Conservation (phyloP, 2,797 vertebrate species). For the Halcyon badia region DNA sequence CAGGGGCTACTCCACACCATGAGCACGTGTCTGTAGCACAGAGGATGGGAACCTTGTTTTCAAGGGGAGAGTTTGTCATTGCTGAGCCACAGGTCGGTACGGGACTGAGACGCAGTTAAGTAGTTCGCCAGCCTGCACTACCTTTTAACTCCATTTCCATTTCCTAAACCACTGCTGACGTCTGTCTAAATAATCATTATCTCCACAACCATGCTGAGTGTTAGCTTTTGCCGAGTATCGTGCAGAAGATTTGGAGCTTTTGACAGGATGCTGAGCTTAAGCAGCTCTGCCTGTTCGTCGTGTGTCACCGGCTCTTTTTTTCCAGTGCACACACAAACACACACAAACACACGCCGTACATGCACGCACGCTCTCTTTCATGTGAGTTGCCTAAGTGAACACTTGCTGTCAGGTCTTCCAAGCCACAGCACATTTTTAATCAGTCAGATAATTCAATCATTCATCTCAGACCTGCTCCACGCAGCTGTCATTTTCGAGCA, state of each 20-base stretch:
- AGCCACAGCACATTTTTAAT: slow-evolving; percentile 54
- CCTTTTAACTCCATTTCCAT: slow-evolving; percentile 38
- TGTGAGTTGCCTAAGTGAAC: background rate
- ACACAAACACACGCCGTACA: background rate
- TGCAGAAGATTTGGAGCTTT: slow-evolving; percentile 32
- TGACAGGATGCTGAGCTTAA: slow-evolving; percentile 34
- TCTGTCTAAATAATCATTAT: slow-evolving; percentile 53
- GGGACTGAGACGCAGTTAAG: background rate
- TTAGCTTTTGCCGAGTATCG: background rate
- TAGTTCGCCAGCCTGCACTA: background rate
- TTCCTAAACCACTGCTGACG: slow-evolving; percentile 43
- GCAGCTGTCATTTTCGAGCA: slow-evolving; percentile 46
- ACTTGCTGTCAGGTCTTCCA: slow-evolving; percentile 20
- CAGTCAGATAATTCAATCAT: slow-evolving; percentile 54
- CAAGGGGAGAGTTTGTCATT: background rate
- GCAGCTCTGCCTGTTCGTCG: background rate
- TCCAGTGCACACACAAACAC: background rate
- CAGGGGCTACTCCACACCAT: background rate
- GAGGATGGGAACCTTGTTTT: rapidly evolving
- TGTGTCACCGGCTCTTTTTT: background rate
- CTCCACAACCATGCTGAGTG: background rate
- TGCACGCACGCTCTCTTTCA: background rate
- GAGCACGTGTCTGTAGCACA: background rate
- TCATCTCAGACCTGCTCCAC: slow-evolving; percentile 35
- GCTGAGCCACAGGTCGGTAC: background rate